These are phyloP conservation scores for Agonopterix subpropinquella DNA, from an alignment of 2,888 invertebrate genomes.

Conservation along the genomic window DNA sequence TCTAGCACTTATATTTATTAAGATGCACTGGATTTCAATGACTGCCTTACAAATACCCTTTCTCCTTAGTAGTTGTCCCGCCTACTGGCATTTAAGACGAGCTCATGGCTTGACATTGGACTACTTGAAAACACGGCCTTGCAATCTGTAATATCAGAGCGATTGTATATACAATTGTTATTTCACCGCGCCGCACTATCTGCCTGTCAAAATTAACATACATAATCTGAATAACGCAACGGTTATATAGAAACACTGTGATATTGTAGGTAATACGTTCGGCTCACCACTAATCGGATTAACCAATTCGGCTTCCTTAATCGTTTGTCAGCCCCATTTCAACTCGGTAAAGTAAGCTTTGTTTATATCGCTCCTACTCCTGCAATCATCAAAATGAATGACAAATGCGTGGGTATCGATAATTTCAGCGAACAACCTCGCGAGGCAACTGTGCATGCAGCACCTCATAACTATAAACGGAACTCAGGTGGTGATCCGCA, in stretches of 20 bases:
- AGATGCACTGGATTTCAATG: background rate
- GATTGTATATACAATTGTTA: slow-evolving; percentile 41
- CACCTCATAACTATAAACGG: slow-evolving; percentile 73
- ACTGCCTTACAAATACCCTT: slow-evolving; percentile 25
- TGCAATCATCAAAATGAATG: background rate
- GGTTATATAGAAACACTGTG: background rate
- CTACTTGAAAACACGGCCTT: slow-evolving; percentile 43
- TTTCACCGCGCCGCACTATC: slow-evolving; percentile 22
- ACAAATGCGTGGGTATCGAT: slow-evolving; percentile 23
- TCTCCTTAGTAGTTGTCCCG: slow-evolving; percentile 26
- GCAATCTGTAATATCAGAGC: slow-evolving; percentile 32
- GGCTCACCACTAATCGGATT: slow-evolving; percentile 13
- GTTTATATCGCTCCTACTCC: background rate
- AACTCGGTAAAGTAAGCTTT: background rate
- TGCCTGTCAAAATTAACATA: slow-evolving; percentile 32
- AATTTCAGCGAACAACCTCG: slow-evolving; percentile 70
- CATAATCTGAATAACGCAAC: background rate
- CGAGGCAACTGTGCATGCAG: slow-evolving; percentile 67
- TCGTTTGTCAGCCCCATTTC: slow-evolving; percentile 15
- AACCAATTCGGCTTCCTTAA: slow-evolving; percentile 16
- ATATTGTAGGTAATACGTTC: slow-evolving; percentile 15
- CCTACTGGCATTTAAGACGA: slow-evolving; percentile 59
- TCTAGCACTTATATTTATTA: background rate
- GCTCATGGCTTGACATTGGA: slow-evolving; percentile 48
- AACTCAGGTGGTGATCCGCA: slow-evolving; percentile 74